Base-by-base conservation (phyloP, 2,888 invertebrate genomes). In the Dryadula phaetusa region DNA sequence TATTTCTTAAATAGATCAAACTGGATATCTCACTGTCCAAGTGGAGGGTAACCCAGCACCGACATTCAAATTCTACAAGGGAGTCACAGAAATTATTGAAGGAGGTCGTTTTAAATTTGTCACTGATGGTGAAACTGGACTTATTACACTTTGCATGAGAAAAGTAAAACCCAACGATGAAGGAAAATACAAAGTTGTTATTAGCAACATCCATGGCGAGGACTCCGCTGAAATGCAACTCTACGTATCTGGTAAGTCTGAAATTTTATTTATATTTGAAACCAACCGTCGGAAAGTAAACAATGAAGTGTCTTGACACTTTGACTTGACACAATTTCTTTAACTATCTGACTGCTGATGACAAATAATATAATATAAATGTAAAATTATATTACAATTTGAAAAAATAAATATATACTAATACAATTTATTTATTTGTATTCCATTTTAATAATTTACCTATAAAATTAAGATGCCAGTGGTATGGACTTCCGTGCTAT, bases 401-500 rank as follows among this genome's bases (percentile, higher is more conserved):
- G 32, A 37, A 37, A 37, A 37, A 12, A n/a, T n/a, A n/a, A n/a
- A n/a, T n/a, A n/a, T n/a, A n/a, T n/a, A n/a, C n/a, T n/a, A n/a
- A n/a, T 32, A 32, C 5, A 32, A 8, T 32, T 32, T 7, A 32
- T 37, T 37, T 12, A 12, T 3, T 37, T 6, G 1, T 12, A 10
- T 37, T 12, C 46, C 6, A 49, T 16, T 47, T 49, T 14, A 54
- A n/a, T 18, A 25, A 54, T 64, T 62, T n/a, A 12, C 3, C 18
- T 40, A n/a, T 62, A 25, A 47, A 64, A 66, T 54, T 71, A 66
- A 97, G 99, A 98, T 93, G 96, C 99, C 73, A 98, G 98, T 92
- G 98, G 98, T 76, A 97, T 99, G 96, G 99, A 99, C 93, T 99
- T 99, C 96, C 96, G 99, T 92, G 96, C 98, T 72, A 97, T 99